Evolutionary conservation across 1,140 invertebrate genomes (phyloP).

Genomic region (Acromyrmex charruanus): DNA sequence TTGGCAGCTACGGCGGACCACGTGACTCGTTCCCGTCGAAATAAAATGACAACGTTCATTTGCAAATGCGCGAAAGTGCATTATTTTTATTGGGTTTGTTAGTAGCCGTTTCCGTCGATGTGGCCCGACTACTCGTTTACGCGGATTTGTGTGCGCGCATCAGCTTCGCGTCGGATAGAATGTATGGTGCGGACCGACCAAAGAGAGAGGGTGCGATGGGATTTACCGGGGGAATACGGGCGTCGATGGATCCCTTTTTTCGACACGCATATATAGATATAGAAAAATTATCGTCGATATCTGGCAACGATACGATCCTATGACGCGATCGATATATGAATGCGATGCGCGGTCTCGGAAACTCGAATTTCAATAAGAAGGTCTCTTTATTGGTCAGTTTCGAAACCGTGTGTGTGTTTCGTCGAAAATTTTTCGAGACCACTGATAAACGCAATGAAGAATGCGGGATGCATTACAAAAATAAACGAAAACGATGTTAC

Average conservation of each 20-base stretch:
- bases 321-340: conserved; percentile 57
- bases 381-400: conserved; percentile 8
- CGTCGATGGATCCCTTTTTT: conserved; percentile 67
- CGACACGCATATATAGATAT: not conserved
- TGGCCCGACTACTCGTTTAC: conserved; percentile 57
- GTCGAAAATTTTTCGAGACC: conserved; percentile 43
- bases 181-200: conserved; percentile 46
- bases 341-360: not conserved
- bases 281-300: conserved; percentile 72
- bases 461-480: conserved; percentile 52
- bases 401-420: conserved; percentile 6
- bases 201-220: conserved; percentile 65
- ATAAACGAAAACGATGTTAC: conserved; percentile 54
- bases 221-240: conserved; percentile 66
- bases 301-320: conserved; percentile 66
- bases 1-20: conserved; percentile 73
- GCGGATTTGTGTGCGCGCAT: conserved; percentile 30
- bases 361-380: conserved; percentile 53
- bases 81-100: conserved; percentile 83
- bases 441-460: conserved; percentile 54
- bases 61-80: conserved; percentile 81
- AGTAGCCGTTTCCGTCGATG: conserved; percentile 72
- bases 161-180: conserved; percentile 56
- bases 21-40: conserved; percentile 75
- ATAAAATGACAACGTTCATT: conserved; percentile 83